Conservation (phyloP, 1,140 invertebrate genomes). For the Tetramorium alpestre region DNA sequence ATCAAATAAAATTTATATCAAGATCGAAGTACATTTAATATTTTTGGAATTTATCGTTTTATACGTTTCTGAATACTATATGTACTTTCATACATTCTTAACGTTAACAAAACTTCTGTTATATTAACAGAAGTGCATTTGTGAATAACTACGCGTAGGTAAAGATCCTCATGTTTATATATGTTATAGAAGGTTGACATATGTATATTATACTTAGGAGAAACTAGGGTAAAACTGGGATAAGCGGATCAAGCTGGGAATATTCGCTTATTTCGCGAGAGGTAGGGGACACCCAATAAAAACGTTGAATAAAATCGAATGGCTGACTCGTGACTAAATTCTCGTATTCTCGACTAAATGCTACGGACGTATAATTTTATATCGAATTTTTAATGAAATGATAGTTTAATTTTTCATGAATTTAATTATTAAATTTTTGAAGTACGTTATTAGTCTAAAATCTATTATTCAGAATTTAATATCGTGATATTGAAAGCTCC, state of each 20-base stretch:
- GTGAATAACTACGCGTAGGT: background rate
- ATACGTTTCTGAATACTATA: no score
- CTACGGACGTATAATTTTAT: background rate
- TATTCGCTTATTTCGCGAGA: slow-evolving; percentile 41
- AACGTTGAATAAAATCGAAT: slow-evolving; percentile 27
- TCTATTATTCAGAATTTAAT: background rate
- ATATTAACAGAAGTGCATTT: background rate
- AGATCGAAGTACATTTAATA: background rate
- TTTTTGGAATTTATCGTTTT: background rate
- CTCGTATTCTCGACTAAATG: slow-evolving; percentile 3
- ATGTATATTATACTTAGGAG: slow-evolving; percentile 46
- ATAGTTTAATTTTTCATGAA: background rate
- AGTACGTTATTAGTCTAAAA: background rate
- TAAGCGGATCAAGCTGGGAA: slow-evolving; percentile 33
- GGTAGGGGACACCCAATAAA: slow-evolving; percentile 23
- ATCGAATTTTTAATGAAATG: background rate
- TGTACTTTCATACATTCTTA: background rate
- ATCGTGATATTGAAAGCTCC: background rate
- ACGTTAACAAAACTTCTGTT: background rate
- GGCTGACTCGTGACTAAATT: background rate
- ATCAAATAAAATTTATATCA: background rate
- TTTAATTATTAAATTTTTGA: background rate
- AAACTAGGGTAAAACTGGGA: slow-evolving; percentile 34
- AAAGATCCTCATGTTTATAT: slow-evolving; percentile 2
- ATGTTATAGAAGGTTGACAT: background rate